phyloP scores from a whole-genome alignment of 2,888 invertebrate species.

The Agriotes lineatus region DNA sequence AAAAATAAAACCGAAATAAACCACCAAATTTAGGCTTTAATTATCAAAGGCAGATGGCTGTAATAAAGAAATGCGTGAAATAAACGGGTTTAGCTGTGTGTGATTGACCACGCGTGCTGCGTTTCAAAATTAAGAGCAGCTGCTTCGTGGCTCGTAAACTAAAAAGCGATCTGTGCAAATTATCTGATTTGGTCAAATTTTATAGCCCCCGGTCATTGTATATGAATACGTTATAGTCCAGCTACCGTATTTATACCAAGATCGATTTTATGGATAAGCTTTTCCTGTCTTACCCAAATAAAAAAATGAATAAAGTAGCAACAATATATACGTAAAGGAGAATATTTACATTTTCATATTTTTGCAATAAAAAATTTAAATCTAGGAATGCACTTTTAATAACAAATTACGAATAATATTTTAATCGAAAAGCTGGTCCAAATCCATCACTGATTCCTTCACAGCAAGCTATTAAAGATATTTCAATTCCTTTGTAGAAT shows the following conservation, averaged over 20 bases:
- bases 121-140: constrained; percentile 25
- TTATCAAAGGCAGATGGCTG: constrained; percentile 18
- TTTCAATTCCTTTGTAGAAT: too few species aligned
- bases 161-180: constrained; percentile 27
- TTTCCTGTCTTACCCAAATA: too few species aligned
- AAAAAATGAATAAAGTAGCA: too few species aligned
- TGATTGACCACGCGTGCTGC: constrained; percentile 27
- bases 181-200: constrained; percentile 13
- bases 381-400: too few species aligned
- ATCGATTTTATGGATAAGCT: background rate
- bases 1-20: constrained; percentile 4
- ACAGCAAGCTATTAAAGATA: too few species aligned
- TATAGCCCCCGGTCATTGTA: background rate
- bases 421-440: too few species aligned
- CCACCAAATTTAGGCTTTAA: constrained; percentile 6
- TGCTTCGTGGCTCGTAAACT: constrained; percentile 17
- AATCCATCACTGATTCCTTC: too few species aligned
- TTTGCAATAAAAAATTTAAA: too few species aligned
- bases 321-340: too few species aligned
- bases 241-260: background rate
- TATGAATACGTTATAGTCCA: background rate
- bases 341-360: too few species aligned
- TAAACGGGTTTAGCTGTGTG: constrained; percentile 17
- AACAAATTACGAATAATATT: too few species aligned
- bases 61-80: constrained; percentile 23